Base-by-base conservation (phyloP, 2,113 vertebrate species). In the Lepidothrix coronata region DNA sequence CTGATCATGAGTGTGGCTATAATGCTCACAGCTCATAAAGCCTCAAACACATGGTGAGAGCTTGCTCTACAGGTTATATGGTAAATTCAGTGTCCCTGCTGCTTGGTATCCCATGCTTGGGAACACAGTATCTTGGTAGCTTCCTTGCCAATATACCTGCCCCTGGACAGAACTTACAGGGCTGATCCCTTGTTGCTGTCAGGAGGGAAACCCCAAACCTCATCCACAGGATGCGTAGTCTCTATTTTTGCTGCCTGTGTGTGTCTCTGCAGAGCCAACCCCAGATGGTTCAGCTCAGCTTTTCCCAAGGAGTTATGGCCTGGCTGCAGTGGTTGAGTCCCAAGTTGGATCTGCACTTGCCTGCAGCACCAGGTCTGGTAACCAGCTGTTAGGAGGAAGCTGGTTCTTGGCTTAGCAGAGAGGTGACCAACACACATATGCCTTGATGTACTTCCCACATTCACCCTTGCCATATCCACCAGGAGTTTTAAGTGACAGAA, bases 391-490 rank as follows among this genome's bases (percentile, higher is more conserved):
- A 21, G 85, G 51, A 86, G 61, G 14, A 43, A 68, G 13, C 57
- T 77, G 80, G 11, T 41, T 82, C 39, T 67, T 79, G 5, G 0
- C 31, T 57, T 61, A 70, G 48, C 51, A 70, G n/a, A 16, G 46
- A 1, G 0, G 55, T 52, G 30, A 31, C 33, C 3, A 1, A 11
- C 44, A 41, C 0, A 1, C 6, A 3, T 54, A 39, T 57, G 43
- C 20, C 33, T 39, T 21, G 44, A 62, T 44, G 9, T 37, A 28
- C 37, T 65, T 61, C 30, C 28, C 24, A 20, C 33, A 9, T 46
- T 62, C 20, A 20, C 31, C 31, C 30, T 74, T 55, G 22, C 9
- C 22, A 23, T 41, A 55, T 74, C 16, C 17, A 23, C 2, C 2
- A 20, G 30, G 52, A 81, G 6, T 71, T 95, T 48, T 35, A 88